Evolutionary conservation across 1,140 invertebrate species (phyloP).

Genomic region (Saccostrea echinata): DNA sequence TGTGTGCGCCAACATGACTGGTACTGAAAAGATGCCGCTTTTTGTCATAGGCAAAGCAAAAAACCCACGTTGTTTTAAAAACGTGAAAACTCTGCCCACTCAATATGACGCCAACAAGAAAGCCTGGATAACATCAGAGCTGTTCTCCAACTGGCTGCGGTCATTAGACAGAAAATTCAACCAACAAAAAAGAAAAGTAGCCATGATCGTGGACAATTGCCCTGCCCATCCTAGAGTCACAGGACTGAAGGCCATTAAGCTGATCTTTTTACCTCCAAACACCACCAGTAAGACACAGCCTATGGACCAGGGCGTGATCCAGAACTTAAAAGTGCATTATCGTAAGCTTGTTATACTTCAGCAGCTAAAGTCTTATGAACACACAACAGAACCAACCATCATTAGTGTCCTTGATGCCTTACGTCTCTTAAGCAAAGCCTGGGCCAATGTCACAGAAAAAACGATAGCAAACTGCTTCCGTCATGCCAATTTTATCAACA

Average conservation of each 20-base stretch:
- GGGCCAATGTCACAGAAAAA: slow-evolving; percentile 29
- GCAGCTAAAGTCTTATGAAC: slow-evolving; percentile 31
- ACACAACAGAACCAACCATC: background rate
- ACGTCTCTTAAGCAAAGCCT: slow-evolving; percentile 19
- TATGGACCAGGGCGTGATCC: slow-evolving; percentile 60
- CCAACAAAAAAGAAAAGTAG: slow-evolving; percentile 54
- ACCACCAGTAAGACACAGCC: slow-evolving; percentile 60
- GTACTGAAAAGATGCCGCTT: slow-evolving; percentile 79
- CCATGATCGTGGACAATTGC: slow-evolving; percentile 58
- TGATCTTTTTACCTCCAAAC: slow-evolving; percentile 60
- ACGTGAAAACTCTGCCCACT: slow-evolving; percentile 72
- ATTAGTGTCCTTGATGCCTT: slow-evolving; percentile 49
- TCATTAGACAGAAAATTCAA: slow-evolving; percentile 58
- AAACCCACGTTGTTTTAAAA: slow-evolving; percentile 81
- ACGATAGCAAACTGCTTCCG: slow-evolving; percentile 58
- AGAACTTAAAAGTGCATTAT: slow-evolving; percentile 55
- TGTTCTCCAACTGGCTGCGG: slow-evolving; percentile 66
- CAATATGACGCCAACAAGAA: slow-evolving; percentile 79
- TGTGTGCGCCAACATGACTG: slow-evolving; percentile 78
- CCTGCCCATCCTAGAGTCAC: slow-evolving; percentile 56
- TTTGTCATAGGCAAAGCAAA: slow-evolving; percentile 81
- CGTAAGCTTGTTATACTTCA: slow-evolving; percentile 33
- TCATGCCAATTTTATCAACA: slow-evolving; percentile 40
- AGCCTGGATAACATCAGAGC: slow-evolving; percentile 80
- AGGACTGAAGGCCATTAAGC: slow-evolving; percentile 38